A percentile compares a stretch with the other conserved stretches of the same genome.
These are phyloP conservation scores for Notodonta dromedarius DNA, from an alignment of 2,888 invertebrate genomes.

Conservation along the genomic window DNA sequence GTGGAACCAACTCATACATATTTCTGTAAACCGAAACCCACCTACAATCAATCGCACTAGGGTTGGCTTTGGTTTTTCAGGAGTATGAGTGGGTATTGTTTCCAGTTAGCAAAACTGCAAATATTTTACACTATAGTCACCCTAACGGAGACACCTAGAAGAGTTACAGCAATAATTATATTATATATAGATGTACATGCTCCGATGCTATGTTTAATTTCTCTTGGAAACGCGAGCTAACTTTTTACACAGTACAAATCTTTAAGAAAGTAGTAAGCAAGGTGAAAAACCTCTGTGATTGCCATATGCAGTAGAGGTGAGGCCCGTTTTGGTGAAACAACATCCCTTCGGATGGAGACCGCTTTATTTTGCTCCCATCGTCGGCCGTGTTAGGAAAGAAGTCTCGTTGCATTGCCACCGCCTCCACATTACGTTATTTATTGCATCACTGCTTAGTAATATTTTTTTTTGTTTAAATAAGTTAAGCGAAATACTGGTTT, in stretches of 20 bases:
- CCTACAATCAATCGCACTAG: no score
- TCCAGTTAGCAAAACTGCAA: no score
- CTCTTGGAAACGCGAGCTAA: conserved; percentile 19
- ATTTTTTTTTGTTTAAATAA: conserved; percentile 10
- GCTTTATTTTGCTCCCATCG: conserved; percentile 43
- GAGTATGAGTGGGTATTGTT: no score
- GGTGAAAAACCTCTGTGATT: conserved; percentile 50
- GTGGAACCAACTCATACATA: no score
- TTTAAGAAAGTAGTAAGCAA: conserved; percentile 39
- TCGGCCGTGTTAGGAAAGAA: conserved; percentile 57
- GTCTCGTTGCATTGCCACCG: conserved; percentile 44
- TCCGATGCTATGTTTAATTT: conserved; percentile 15
- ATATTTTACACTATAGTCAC: no score
- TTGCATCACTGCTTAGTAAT: conserved; percentile 33
- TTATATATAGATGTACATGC: not conserved
- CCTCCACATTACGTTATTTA: conserved; percentile 45
- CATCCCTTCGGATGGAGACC: conserved; percentile 48
- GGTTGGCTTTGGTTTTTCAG: no score
- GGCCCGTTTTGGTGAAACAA: conserved; percentile 56
- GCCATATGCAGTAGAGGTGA: conserved; percentile 37
- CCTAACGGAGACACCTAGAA: no score
- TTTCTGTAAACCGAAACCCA: no score
- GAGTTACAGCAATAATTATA: no score
- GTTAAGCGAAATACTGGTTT: not conserved
- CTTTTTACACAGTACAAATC: conserved; percentile 27